phyloP scores from a whole-genome alignment of 2,888 invertebrate genomes.

The Carabus problematicus region DNA sequence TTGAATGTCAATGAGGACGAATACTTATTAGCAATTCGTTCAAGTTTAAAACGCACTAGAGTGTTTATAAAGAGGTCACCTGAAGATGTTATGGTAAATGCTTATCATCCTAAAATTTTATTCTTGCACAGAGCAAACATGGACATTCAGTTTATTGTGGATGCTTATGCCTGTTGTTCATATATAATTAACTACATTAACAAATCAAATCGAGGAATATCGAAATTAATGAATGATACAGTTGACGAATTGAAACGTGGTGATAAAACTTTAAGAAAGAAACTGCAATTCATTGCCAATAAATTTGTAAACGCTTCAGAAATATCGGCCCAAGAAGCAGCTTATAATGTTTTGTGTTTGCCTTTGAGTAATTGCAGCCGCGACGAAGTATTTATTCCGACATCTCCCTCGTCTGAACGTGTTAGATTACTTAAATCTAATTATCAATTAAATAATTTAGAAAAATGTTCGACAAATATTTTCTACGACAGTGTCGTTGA shows the following conservation, averaged over 20 bases:
- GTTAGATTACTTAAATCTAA: neutral
- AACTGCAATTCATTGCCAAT: slow-evolving; percentile 1
- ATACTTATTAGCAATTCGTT: slow-evolving; percentile 45
- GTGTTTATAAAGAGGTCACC: slow-evolving; percentile 40
- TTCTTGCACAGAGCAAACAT: slow-evolving; percentile 51
- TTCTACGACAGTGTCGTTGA: neutral
- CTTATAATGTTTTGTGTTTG: neutral
- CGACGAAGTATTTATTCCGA: neutral
- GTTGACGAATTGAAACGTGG: slow-evolving; percentile 2
- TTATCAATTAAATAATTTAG: slow-evolving; percentile 3
- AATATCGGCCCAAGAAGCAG: slow-evolving; percentile 13
- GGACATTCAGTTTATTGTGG: slow-evolving; percentile 54
- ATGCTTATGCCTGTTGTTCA: slow-evolving; percentile 51
- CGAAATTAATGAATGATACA: slow-evolving; percentile 46
- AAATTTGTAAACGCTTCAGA: slow-evolving; percentile 10
- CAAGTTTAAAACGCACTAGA: slow-evolving; percentile 27
- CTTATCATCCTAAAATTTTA: slow-evolving; percentile 46
- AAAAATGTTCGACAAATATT: neutral
- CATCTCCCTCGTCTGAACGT: neutral
- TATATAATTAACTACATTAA: slow-evolving; percentile 51
- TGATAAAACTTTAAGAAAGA: neutral
- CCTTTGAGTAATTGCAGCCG: neutral
- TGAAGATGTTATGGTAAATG: slow-evolving; percentile 45
- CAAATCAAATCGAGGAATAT: slow-evolving; percentile 44
- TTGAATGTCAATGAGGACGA: slow-evolving; percentile 39